phyloP scores from a whole-genome alignment of 1,140 invertebrate species.

The Zaprionus tsacasi region DNA sequence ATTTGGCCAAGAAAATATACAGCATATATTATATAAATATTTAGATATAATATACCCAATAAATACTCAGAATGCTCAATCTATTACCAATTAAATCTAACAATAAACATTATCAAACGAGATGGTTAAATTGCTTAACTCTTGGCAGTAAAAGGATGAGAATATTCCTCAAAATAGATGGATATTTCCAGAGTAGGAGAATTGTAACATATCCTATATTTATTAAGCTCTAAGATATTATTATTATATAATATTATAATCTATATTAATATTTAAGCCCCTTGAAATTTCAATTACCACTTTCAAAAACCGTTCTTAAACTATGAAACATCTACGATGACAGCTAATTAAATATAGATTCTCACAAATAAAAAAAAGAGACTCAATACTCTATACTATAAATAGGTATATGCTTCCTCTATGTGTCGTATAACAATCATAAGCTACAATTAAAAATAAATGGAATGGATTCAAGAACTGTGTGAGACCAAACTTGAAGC shows the following conservation, averaged over 20 bases:
- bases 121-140: no score
- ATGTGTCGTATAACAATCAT: background rate
- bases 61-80: background rate
- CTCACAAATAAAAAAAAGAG: background rate
- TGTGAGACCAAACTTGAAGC: background rate
- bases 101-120: no score
- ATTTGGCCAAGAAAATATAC: no score
- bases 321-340: background rate
- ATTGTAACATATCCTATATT: no score
- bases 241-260: no score
- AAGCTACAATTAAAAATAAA: slow-evolving; percentile 19
- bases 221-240: no score
- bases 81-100: background rate
- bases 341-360: background rate
- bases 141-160: no score
- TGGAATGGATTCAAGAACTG: background rate
- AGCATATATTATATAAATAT: no score
- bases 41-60: background rate
- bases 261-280: no score
- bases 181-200: no score
- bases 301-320: background rate
- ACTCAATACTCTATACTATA: background rate
- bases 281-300: no score
- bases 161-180: no score
- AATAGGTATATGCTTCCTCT: background rate